Percentiles rank a stretch among this genome's conserved stretches.
phyloP scores from a whole-genome alignment of 2,113 vertebrate genomes.

The Lipophrys pholis region DNA sequence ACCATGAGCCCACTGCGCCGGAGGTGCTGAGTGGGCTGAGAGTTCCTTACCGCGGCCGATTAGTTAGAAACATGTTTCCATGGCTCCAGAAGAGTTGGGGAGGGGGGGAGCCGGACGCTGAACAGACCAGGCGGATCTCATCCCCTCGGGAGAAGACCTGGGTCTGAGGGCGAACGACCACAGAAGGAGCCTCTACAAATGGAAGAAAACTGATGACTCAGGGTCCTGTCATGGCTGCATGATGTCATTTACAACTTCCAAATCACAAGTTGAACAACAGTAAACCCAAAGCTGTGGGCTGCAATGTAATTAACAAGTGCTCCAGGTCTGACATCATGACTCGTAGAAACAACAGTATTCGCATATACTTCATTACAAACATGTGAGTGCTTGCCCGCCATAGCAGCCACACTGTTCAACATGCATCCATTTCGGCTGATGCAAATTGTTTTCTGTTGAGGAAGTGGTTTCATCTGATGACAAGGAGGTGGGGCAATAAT shows the following conservation, averaged over 20 bases:
- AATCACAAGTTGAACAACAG: slow-evolving; percentile 44
- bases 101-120: slow-evolving; percentile 83
- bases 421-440: slow-evolving; percentile 43
- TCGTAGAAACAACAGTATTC: slow-evolving; percentile 22
- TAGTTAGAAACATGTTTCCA: slow-evolving; percentile 81
- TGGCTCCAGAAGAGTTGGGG: slow-evolving; percentile 87
- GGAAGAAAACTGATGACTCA: slow-evolving; percentile 57
- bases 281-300: slow-evolving; percentile 31
- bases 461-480: slow-evolving; percentile 61
- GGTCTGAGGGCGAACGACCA: slow-evolving; percentile 82
- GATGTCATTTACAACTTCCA: slow-evolving; percentile 63
- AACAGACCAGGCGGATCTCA: slow-evolving; percentile 88
- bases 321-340: slow-evolving; percentile 46
- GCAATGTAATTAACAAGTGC: slow-evolving; percentile 26
- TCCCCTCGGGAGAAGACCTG: slow-evolving; percentile 84
- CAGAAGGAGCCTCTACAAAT: slow-evolving; percentile 84
- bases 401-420: slow-evolving; percentile 49
- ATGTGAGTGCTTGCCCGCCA: slow-evolving; percentile 32
- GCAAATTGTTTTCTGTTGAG: slow-evolving; percentile 57
- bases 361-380: slow-evolving; percentile 43
- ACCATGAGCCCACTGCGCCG: slow-evolving; percentile 48
- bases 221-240: slow-evolving; percentile 27
- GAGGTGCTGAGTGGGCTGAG: slow-evolving; percentile 73
- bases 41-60: slow-evolving; percentile 77
- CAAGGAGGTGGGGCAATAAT: slow-evolving; percentile 62